A percentile compares a stretch with the other conserved stretches of the same genome.
These are phyloP conservation scores for cat (Felis catus) DNA, from an alignment of 2,113 vertebrate genomes.

Conservation along the genomic window F.catus_Fca126_mat1.0 CM031415.1:79481001-79481500, in stretches of 20 bases:
- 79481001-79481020: background rate
- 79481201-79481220: too few relatives aligned
- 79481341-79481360: too few relatives aligned
- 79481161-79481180: too few relatives aligned
- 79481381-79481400: background rate
- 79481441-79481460: background rate
- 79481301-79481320: too few relatives aligned
- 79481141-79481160: too few relatives aligned
- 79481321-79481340: too few relatives aligned
- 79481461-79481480: background rate
- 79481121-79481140: too few relatives aligned
- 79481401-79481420: background rate
- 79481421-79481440: background rate
- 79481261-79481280: too few relatives aligned
- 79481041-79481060: background rate
- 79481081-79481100: background rate
- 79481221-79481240: too few relatives aligned
- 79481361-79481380: background rate
- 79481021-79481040: background rate
- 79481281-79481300: too few relatives aligned
- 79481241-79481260: too few relatives aligned
- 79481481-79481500: background rate
- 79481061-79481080: background rate
- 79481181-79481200: too few relatives aligned
- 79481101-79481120: background rate